Conservation (phyloP, 37 sponge, comb jelly and placozoan species). For the Amphimedon queenslandica region DNA sequence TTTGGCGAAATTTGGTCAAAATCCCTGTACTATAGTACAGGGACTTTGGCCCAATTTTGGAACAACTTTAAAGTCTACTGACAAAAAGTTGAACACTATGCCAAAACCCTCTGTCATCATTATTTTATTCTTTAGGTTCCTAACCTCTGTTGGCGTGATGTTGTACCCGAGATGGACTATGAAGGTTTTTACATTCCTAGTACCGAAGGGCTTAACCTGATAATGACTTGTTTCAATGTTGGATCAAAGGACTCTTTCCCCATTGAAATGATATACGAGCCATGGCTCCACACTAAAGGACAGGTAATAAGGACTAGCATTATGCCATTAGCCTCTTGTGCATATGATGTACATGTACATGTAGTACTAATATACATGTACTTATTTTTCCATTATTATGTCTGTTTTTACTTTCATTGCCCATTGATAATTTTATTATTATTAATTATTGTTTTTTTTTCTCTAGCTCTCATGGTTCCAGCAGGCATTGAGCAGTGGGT, state of each 20-base stretch:
- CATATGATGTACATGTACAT: slow-evolving; percentile 3
- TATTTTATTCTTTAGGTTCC: slow-evolving; percentile 50
- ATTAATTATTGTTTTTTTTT: background rate
- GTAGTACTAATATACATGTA: background rate
- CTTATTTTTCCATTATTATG: background rate
- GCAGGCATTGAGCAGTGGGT: slow-evolving; percentile 70
- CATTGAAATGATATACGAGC: slow-evolving; percentile 65
- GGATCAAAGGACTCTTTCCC: slow-evolving; percentile 75
- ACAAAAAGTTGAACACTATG: no score
- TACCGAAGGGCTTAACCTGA: slow-evolving; percentile 77
- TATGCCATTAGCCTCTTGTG: no score
- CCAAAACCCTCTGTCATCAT: background rate
- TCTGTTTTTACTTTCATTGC: slow-evolving; percentile 4
- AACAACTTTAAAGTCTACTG: no score
- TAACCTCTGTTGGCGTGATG: slow-evolving; percentile 86
- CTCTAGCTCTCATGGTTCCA: slow-evolving; percentile 65
- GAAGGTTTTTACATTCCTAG: slow-evolving; percentile 85
- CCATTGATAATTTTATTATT: background rate
- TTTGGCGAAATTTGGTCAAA: no score
- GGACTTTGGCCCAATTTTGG: background rate
- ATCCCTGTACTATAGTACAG: no score
- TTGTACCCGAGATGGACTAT: slow-evolving; percentile 89
- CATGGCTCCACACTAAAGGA: slow-evolving; percentile 68
- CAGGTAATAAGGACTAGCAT: slow-evolving; percentile 51
- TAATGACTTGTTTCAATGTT: slow-evolving; percentile 71